A percentile compares a stretch with the other conserved stretches of the same genome.
Conservation (phyloP, 2,888 invertebrate species). For the Dorcus hopei region DNA sequence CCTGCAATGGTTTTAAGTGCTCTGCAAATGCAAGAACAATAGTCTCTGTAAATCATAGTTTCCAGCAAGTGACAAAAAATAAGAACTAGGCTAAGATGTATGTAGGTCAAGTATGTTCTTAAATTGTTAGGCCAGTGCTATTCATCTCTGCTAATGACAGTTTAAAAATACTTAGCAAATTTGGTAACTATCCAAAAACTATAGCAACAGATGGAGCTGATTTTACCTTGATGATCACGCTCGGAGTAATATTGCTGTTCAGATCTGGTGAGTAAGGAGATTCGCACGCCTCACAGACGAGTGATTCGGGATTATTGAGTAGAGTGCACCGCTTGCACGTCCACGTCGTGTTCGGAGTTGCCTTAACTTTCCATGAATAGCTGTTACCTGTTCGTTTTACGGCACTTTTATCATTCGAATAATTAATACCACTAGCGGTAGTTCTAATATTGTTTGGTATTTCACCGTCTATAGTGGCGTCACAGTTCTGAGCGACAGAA, state of each 20-base stretch:
- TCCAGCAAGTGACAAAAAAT: too few relatives aligned
- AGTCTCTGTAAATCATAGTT: too few relatives aligned
- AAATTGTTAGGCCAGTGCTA: too few relatives aligned
- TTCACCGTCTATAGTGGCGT: slow-evolving; percentile 37
- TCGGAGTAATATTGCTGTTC: slow-evolving; percentile 46
- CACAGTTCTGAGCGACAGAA: slow-evolving; percentile 42
- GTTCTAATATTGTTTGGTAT: slow-evolving; percentile 42
- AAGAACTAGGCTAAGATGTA: too few relatives aligned
- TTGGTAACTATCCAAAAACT: too few relatives aligned
- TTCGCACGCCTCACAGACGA: slow-evolving; percentile 73
- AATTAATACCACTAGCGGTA: slow-evolving; percentile 47
- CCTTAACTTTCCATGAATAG: slow-evolving; percentile 42
- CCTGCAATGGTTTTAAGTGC: too few relatives aligned
- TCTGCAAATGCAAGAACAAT: too few relatives aligned
- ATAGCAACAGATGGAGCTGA: too few relatives aligned
- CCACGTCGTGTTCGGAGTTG: slow-evolving; percentile 53
- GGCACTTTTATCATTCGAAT: slow-evolving; percentile 26
- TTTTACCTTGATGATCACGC: slow-evolving; percentile 50
- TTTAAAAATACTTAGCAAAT: too few relatives aligned
- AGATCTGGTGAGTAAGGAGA: slow-evolving; percentile 55
- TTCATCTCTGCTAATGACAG: too few relatives aligned
- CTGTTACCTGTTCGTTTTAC: slow-evolving; percentile 27
- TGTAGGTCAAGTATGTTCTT: too few relatives aligned
- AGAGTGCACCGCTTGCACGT: slow-evolving; percentile 73
- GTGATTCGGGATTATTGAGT: slow-evolving; percentile 64